Conservation (phyloP, 23 tunicate species). For the Ascidia mentula region DNA sequence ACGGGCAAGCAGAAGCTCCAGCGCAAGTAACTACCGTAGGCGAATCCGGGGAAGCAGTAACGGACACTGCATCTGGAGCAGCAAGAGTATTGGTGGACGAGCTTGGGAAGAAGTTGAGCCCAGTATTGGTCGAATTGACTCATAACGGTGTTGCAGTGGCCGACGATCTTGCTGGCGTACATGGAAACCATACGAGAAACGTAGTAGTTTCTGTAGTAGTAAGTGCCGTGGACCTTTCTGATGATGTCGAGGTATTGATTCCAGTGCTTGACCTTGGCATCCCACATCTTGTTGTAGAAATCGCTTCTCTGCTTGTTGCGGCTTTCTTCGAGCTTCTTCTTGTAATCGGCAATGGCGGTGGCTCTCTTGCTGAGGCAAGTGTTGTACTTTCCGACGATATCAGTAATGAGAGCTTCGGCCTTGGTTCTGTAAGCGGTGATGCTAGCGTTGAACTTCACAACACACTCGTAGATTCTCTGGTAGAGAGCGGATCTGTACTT, state of each 20-base stretch:
- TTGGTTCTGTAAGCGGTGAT: conserved; percentile 21
- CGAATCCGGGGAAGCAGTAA: conserved; percentile 20
- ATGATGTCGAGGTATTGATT: conserved; percentile 28
- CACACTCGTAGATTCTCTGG: conserved; percentile 8
- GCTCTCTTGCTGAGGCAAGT: conserved; percentile 33
- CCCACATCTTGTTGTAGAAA: conserved; percentile 10
- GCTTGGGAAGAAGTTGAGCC: conserved; percentile 24
- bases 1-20: conserved; percentile 29
- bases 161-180: conserved; percentile 19
- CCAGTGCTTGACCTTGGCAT: conserved; percentile 36
- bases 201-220: conserved; percentile 12
- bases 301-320: background rate
- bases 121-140: conserved; percentile 35
- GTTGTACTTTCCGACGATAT: conserved; percentile 20
- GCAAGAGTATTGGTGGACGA: conserved; percentile 38
- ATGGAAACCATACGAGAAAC: background rate
- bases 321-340: conserved; percentile 26
- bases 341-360: conserved; percentile 49
- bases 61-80: conserved; percentile 31
- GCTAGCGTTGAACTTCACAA: background rate
- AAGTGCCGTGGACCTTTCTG: conserved; percentile 23
- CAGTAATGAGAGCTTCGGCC: background rate
- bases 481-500: conserved; percentile 8
- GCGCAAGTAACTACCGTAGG: conserved; percentile 20
- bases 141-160: conserved; percentile 10